Evolutionary conservation across 2,797 vertebrate species (phyloP).

Genomic region (Enteromius radiatus): DNA sequence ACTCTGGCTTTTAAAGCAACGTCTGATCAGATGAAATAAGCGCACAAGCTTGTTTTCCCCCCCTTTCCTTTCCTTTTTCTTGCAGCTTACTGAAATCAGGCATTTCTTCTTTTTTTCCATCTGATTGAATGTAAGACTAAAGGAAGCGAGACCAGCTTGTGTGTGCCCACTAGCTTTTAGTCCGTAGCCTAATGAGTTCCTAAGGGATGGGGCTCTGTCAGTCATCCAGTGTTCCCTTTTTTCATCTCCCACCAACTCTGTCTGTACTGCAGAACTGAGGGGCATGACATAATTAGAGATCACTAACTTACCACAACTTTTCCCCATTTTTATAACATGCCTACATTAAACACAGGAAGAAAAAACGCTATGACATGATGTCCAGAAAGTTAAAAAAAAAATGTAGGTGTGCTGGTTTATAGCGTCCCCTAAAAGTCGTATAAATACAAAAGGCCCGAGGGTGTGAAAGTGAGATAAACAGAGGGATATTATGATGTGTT

Average conservation of each 20-base stretch:
- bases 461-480: conserved; percentile 65
- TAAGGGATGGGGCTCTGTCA: conserved; percentile 94
- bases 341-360: conserved; percentile 7
- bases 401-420: background rate
- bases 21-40: conserved; percentile 80
- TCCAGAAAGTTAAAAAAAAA: background rate
- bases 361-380: background rate
- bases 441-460: background rate
- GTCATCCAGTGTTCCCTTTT: conserved; percentile 76
- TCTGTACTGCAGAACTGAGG: conserved; percentile 90
- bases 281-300: conserved; percentile 99
- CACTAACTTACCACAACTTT: conserved; percentile 85
- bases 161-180: conserved; percentile 84
- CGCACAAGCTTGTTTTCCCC: conserved; percentile 59
- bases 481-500: conserved; percentile 58
- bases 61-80: conserved; percentile 61
- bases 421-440: background rate
- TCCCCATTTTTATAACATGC: conserved; percentile 3
- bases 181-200: conserved; percentile 97
- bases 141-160: conserved; percentile 75
- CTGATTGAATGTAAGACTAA: conserved; percentile 79
- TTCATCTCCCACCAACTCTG: conserved; percentile 80
- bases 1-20: conserved; percentile 69
- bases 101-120: conserved; percentile 73
- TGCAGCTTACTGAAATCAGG: conserved; percentile 73